These are phyloP conservation scores for Lerista edwardsae DNA, from an alignment of 2,797 vertebrate genomes.

Conservation along the genomic window DNA sequence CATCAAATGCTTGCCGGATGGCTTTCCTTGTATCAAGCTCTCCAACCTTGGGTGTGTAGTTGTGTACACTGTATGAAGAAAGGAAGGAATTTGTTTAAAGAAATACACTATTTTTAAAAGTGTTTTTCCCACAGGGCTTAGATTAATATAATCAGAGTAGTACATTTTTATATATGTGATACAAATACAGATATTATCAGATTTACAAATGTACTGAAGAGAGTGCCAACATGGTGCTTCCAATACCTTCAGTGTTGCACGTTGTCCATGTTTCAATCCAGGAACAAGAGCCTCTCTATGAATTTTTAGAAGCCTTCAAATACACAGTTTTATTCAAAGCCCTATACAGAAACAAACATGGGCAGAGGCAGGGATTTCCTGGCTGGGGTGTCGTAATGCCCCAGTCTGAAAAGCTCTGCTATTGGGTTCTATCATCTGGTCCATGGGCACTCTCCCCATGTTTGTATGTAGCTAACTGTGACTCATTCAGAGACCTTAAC, in stretches of 20 bases:
- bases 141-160: background rate
- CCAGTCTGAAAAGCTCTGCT: too few species aligned
- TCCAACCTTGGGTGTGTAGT: conserved; percentile 97
- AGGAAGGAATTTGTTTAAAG: conserved; percentile 43
- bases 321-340: background rate
- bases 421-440: too few species aligned
- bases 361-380: too few species aligned
- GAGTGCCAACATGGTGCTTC: background rate
- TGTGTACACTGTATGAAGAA: conserved; percentile 87
- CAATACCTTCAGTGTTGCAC: background rate
- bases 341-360: background rate
- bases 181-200: background rate
- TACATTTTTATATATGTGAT: background rate
- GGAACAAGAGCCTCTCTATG: background rate
- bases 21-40: conserved; percentile 94
- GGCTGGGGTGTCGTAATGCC: too few species aligned
- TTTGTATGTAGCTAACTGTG: background rate
- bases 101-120: background rate
- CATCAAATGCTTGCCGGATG: conserved; percentile 95
- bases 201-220: background rate
- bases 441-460: too few species aligned
- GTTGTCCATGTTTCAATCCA: background rate
- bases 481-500: conserved; percentile 3
- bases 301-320: background rate
- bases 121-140: background rate